A percentile compares a stretch with the other conserved stretches of the same genome.
phyloP scores from a whole-genome alignment of 2,888 invertebrate species.

The Clitarchus hookeri region DNA sequence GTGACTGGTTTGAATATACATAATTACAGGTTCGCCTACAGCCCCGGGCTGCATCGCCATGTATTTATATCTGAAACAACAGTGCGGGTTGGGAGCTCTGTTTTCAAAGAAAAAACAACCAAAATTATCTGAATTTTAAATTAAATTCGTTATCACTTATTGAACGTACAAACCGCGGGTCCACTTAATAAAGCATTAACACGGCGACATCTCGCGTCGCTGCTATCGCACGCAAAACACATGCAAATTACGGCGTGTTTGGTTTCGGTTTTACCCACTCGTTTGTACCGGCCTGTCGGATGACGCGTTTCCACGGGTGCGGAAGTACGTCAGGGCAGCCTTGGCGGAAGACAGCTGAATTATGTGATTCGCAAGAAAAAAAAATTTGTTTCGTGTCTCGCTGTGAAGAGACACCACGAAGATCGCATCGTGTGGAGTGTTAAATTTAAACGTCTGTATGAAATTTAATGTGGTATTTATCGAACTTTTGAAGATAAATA shows the following conservation, averaged over 20 bases:
- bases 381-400: no score
- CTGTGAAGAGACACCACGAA: no score
- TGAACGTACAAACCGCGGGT: background rate
- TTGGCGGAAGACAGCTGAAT: background rate
- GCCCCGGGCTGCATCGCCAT: background rate
- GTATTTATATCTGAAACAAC: background rate
- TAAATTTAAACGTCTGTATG: no score
- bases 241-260: background rate
- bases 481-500: no score
- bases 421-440: no score
- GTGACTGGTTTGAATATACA: background rate
- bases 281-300: background rate
- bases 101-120: background rate
- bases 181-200: constrained; percentile 10
- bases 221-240: background rate
- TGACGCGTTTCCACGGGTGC: background rate
- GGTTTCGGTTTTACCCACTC: background rate
- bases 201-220: background rate
- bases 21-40: background rate
- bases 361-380: no score
- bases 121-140: background rate
- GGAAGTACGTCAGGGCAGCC: background rate
- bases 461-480: no score
- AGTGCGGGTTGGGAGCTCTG: background rate
- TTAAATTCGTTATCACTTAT: constrained; percentile 3